Percentiles rank a stretch among this genome's conserved stretches.
Evolutionary conservation across 2,797 vertebrate species (phyloP).

Genomic region (Coracias cyanogaster): DNA sequence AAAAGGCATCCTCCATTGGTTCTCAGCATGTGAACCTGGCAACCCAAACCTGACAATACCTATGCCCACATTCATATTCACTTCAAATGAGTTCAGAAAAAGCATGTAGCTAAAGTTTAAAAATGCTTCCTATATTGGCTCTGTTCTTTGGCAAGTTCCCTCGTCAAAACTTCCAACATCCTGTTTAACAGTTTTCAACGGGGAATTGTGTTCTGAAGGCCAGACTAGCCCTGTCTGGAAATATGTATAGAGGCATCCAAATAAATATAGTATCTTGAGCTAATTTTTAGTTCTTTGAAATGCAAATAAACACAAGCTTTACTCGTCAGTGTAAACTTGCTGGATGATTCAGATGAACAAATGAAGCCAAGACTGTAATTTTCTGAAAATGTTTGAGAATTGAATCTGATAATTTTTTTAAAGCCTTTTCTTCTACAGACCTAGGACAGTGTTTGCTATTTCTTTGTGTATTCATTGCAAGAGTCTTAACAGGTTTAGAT

Average conservation of each 20-base stretch:
- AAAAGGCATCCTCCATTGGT: background rate
- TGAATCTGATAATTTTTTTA: background rate
- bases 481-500: background rate
- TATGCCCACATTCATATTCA: background rate
- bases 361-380: background rate
- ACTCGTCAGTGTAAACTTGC: background rate
- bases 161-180: background rate
- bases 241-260: background rate
- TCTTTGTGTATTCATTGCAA: background rate
- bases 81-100: background rate
- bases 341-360: background rate
- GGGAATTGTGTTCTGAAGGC: background rate
- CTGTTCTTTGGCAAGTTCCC: background rate
- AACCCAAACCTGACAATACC: background rate
- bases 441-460: background rate
- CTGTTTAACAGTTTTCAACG: background rate
- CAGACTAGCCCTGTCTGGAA: background rate
- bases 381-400: background rate
- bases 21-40: background rate
- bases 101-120: background rate
- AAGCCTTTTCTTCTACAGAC: background rate
- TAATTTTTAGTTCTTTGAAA: constrained; percentile 11
- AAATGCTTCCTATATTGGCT: background rate
- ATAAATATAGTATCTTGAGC: background rate
- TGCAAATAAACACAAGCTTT: constrained; percentile 7